Conservation (phyloP, 2,797 vertebrate genomes). For the Malurus leucopterus region DNA sequence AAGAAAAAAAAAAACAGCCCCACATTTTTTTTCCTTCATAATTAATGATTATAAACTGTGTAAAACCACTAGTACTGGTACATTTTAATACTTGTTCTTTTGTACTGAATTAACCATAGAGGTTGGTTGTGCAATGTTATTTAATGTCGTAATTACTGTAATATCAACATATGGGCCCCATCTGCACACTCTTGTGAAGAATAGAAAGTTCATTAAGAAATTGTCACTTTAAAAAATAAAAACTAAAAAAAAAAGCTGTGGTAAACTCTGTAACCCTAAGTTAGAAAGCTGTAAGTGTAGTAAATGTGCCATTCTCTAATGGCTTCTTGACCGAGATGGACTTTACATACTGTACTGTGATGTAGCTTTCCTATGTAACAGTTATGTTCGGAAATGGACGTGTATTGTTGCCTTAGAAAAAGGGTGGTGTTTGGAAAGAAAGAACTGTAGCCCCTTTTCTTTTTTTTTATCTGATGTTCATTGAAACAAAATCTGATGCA, state of each 20-base stretch:
- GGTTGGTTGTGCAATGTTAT: conserved; percentile 85
- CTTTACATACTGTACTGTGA: conserved; percentile 70
- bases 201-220: conserved; percentile 66
- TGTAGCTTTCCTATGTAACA: conserved; percentile 75
- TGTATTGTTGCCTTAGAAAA: conserved; percentile 80
- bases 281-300: conserved; percentile 60
- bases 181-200: conserved; percentile 73
- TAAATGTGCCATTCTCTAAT: conserved; percentile 52
- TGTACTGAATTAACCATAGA: conserved; percentile 80
- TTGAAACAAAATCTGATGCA: conserved; percentile 72
- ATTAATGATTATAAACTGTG: conserved; percentile 71
- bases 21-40: conserved; percentile 62
- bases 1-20: conserved; percentile 64
- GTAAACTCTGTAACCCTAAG: conserved; percentile 65
- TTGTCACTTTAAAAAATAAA: conserved; percentile 66
- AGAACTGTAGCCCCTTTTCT: conserved; percentile 67
- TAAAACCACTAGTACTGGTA: conserved; percentile 81
- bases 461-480: conserved; percentile 61
- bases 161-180: conserved; percentile 69
- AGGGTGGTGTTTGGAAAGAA: conserved; percentile 73
- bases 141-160: conserved; percentile 84
- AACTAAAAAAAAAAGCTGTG: conserved; percentile 71
- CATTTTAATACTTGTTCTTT: conserved; percentile 80
- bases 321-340: conserved; percentile 68
- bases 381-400: conserved; percentile 75